Evolutionary conservation across 2,888 invertebrate species (phyloP).

Genomic region (Hecatera dysodea): DNA sequence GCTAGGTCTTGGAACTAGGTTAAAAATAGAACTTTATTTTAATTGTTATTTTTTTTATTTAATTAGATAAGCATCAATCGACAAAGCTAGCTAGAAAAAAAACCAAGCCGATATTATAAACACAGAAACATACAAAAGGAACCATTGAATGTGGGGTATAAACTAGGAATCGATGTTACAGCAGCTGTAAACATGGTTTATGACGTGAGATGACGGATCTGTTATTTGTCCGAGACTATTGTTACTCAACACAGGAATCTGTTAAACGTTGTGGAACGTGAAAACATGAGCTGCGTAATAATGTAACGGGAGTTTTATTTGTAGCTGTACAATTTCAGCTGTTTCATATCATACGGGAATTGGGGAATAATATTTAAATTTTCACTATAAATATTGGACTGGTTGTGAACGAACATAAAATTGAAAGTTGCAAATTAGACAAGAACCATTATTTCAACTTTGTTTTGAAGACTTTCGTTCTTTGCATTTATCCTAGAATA

Average conservation of each 20-base stretch:
- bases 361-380: conserved; percentile 4
- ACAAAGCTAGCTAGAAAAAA: conserved; percentile 16
- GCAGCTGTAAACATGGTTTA: conserved; percentile 79
- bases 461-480: not conserved
- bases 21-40: conserved; percentile 27
- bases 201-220: conserved; percentile 77
- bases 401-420: not conserved
- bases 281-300: conserved; percentile 36
- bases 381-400: not conserved
- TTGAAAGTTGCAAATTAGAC: not conserved
- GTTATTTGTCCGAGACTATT: conserved; percentile 71
- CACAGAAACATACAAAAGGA: conserved; percentile 35
- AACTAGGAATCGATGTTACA: conserved; percentile 59
- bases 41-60: no score
- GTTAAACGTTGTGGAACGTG: conserved; percentile 64
- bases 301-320: conserved; percentile 36
- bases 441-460: not conserved
- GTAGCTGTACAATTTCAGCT: conserved; percentile 13
- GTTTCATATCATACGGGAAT: conserved; percentile 1
- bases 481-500: not conserved
- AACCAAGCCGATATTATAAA: conserved; percentile 48
- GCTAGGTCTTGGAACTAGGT: conserved; percentile 21
- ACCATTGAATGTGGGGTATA: conserved; percentile 38
- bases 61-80: conserved; percentile 49
- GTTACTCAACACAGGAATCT: conserved; percentile 67